These are phyloP conservation scores for Sphaerophoria rueppellii DNA, from an alignment of 2,888 invertebrate genomes.

Conservation along the genomic window DNA sequence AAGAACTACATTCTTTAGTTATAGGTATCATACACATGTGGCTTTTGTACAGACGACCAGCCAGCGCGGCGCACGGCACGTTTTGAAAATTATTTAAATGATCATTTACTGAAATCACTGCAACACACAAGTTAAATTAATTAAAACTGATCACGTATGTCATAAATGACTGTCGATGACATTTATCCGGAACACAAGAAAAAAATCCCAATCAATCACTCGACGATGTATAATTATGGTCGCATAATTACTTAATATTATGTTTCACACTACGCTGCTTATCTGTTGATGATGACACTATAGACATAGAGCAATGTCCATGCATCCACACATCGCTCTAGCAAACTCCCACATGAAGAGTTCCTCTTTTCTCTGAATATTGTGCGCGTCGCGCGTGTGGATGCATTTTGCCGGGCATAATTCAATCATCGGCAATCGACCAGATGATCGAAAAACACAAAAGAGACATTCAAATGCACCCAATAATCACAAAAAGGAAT, in stretches of 20 bases:
- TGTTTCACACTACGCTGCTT: conserved; percentile 37
- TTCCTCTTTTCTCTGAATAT: conserved; percentile 24
- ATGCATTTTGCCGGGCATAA: conserved; percentile 50
- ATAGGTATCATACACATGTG: no score
- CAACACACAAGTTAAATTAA: conserved; percentile 47
- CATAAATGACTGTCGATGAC: conserved; percentile 55
- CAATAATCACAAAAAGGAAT: conserved; percentile 55
- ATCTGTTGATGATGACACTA: conserved; percentile 20
- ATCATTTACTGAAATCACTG: conserved; percentile 22
- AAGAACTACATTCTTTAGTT: no score
- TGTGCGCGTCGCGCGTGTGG: conserved; percentile 35
- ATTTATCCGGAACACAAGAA: conserved; percentile 24
- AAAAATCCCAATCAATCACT: conserved; percentile 65
- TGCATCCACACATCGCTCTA: not conserved
- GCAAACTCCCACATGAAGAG: conserved; percentile 10
- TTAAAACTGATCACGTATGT: conserved; percentile 65
- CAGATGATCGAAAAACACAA: conserved; percentile 47
- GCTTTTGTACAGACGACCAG: no score
- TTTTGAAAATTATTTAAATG: conserved; percentile 42
- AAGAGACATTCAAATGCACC: conserved; percentile 38
- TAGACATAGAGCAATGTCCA: not conserved
- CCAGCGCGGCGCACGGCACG: not conserved
- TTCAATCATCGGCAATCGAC: conserved; percentile 31
- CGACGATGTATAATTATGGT: conserved; percentile 51
- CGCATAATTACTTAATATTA: conserved; percentile 69